Conservation (phyloP, 2,797 vertebrate genomes). For the Furcifer pardalis region DNA sequence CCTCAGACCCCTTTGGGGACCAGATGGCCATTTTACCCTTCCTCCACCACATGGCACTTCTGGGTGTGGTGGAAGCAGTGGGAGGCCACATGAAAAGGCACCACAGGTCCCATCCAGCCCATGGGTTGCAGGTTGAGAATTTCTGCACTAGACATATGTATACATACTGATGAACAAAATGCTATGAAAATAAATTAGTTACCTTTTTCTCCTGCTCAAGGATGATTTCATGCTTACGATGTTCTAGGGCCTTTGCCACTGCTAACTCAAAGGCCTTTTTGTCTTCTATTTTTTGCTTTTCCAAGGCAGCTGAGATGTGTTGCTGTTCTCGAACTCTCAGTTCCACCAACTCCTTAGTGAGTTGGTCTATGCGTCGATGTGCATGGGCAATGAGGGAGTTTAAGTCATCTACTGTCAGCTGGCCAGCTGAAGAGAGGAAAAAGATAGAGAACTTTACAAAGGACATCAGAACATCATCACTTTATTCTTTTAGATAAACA, state of each 20-base stretch:
- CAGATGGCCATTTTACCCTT: too few species aligned
- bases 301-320: conserved; percentile 85
- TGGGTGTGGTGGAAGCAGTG: too few species aligned
- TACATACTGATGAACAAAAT: background rate
- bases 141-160: too few species aligned
- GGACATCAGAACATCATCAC: rapidly evolving
- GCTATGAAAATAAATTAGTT: background rate
- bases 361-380: conserved; percentile 94
- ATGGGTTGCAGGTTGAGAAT: too few species aligned
- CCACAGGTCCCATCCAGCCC: too few species aligned
- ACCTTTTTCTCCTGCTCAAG: conserved; percentile 93
- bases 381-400: conserved; percentile 94
- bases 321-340: conserved; percentile 90
- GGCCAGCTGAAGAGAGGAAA: conserved; percentile 79
- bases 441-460: conserved; percentile 1
- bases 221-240: conserved; percentile 80
- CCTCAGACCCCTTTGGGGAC: too few species aligned
- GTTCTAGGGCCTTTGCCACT: conserved; percentile 83
- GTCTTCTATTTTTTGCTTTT: conserved; percentile 90
- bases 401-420: conserved; percentile 87
- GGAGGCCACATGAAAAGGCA: too few species aligned
- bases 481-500: background rate
- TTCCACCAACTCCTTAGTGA: conserved; percentile 90
- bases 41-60: too few species aligned
- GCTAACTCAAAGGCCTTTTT: conserved; percentile 82